A percentile compares a stretch with the other conserved stretches of the same genome.
These are phyloP conservation scores for Drosophila ustulata DNA, from an alignment of 2,888 invertebrate genomes.

Conservation along the genomic window DNA sequence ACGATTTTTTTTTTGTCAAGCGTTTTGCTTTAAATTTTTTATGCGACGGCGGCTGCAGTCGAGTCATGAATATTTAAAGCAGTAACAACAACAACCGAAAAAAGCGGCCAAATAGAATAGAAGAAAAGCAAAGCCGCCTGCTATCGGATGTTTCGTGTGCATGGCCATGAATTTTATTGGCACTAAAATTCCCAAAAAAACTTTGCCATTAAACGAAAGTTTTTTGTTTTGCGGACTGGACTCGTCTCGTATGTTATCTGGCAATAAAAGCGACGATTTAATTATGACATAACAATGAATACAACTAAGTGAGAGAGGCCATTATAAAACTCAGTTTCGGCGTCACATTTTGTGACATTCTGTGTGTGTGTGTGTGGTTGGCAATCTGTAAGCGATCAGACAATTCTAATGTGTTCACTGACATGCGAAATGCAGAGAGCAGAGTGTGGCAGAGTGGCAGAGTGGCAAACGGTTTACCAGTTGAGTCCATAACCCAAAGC, in stretches of 20 bases:
- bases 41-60: constrained; percentile 37
- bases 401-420: constrained; percentile 71
- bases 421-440: constrained; percentile 53
- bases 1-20: constrained; percentile 34
- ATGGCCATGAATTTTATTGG: constrained; percentile 61
- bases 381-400: constrained; percentile 76
- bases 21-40: constrained; percentile 21
- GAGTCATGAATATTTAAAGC: constrained; percentile 84
- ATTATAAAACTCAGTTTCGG: constrained; percentile 56
- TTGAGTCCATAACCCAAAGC: constrained; percentile 40
- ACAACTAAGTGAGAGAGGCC: constrained; percentile 26
- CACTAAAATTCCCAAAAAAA: constrained; percentile 35
- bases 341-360: constrained; percentile 12
- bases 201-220: constrained; percentile 58
- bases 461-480: constrained; percentile 1
- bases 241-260: constrained; percentile 38
- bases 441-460: not conserved
- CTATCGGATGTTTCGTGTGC: constrained; percentile 15
- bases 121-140: constrained; percentile 8
- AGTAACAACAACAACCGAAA: constrained; percentile 42
- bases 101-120: not conserved
- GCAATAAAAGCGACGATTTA: constrained; percentile 74
- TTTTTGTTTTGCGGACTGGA: constrained; percentile 25
- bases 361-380: constrained; percentile 27
- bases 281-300: constrained; percentile 61